phyloP scores from a whole-genome alignment of 2,113 vertebrate genomes.

The Apodemus speciosus region DNA sequence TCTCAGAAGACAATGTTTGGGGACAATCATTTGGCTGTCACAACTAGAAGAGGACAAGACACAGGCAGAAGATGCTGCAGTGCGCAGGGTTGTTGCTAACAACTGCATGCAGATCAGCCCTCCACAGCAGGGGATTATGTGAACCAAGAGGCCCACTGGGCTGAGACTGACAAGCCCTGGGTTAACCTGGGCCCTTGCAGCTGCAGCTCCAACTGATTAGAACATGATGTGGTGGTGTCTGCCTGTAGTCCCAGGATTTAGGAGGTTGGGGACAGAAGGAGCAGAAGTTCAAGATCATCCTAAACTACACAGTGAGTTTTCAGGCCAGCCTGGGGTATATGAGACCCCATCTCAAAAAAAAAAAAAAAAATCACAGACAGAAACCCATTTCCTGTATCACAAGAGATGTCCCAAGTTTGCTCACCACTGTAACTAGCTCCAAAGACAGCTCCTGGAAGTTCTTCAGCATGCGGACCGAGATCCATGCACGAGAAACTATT shows the following conservation, averaged over 20 bases:
- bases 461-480: conserved; percentile 81
- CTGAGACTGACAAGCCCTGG: conserved; percentile 17
- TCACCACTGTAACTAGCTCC: conserved; percentile 72
- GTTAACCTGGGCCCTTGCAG: conserved; percentile 3
- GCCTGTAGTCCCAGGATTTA: background rate
- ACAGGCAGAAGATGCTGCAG: background rate
- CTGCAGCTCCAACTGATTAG: conserved; percentile 9
- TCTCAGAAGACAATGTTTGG: background rate
- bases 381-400: background rate
- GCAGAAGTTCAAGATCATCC: background rate
- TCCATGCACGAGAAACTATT: conserved; percentile 84
- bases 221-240: background rate
- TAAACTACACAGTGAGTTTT: background rate
- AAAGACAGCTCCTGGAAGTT: conserved; percentile 77
- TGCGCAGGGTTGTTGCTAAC: background rate
- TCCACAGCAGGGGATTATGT: conserved; percentile 24
- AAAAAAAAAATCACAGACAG: background rate
- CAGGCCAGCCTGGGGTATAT: background rate
- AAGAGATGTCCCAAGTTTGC: conserved; percentile 27
- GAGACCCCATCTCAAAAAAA: background rate
- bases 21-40: conserved; percentile 35
- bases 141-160: background rate
- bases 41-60: background rate
- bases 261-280: background rate
- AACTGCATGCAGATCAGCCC: background rate